A percentile compares a stretch with the other conserved stretches of the same genome.
Evolutionary conservation across 2,113 vertebrate genomes (phyloP).

Genomic region (Thunnus maccoyii): DNA sequence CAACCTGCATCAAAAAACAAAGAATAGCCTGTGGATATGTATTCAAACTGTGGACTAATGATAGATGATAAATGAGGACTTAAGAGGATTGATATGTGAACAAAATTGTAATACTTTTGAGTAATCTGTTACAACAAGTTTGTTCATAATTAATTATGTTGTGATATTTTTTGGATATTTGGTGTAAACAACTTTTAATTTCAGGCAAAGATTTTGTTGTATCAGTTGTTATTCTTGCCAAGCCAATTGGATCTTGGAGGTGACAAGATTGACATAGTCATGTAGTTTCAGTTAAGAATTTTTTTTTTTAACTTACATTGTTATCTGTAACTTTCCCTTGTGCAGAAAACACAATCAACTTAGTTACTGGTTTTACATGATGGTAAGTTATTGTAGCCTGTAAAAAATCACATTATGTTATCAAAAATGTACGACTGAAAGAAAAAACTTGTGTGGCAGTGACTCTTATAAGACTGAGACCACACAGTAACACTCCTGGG

Average conservation of each 20-base stretch:
- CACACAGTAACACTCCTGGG: neutral
- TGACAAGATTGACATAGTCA: conserved; percentile 1
- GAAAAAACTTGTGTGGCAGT: neutral
- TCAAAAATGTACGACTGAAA: neutral
- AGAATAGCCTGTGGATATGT: neutral
- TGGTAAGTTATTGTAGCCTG: neutral
- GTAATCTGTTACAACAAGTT: no score
- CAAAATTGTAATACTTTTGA: neutral
- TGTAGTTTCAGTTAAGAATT: neutral
- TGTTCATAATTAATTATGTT: neutral
- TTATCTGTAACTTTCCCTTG: neutral
- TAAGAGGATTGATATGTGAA: no score
- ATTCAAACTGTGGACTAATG: neutral
- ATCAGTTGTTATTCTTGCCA: neutral
- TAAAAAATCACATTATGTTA: conserved; percentile 2
- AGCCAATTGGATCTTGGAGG: neutral
- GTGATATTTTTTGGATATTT: neutral
- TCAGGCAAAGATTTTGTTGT: neutral
- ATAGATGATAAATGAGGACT: neutral
- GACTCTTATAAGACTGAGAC: neutral
- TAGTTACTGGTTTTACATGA: neutral
- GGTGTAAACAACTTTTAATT: neutral
- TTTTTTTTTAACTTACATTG: neutral
- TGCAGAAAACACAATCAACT: neutral
- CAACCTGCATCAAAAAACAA: conserved; percentile 3